Evolutionary conservation across 2,113 vertebrate species (phyloP).

Genomic region (Abramis brama): DNA sequence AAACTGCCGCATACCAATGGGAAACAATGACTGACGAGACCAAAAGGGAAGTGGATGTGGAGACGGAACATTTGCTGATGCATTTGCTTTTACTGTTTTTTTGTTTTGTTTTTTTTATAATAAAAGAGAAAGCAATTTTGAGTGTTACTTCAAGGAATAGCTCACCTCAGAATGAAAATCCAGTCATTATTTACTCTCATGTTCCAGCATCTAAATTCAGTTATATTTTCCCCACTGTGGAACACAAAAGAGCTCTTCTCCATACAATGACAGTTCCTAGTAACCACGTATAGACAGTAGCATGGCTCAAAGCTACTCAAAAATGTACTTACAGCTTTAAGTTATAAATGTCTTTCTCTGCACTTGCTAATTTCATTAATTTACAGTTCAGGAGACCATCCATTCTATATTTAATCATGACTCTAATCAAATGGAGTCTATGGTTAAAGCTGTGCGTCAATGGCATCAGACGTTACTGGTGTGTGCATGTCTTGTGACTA

Average conservation of each 20-base stretch:
- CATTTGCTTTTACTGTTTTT: neutral
- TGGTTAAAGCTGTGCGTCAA: neutral
- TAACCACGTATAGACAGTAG: neutral
- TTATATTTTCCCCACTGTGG: neutral
- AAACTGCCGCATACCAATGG: constrained; percentile 30
- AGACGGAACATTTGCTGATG: neutral
- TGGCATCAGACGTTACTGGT: neutral
- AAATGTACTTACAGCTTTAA: neutral
- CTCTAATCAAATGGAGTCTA: neutral
- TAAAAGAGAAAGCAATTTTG: neutral
- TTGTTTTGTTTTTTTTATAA: too few species aligned
- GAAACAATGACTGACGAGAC: neutral
- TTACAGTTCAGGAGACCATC: neutral
- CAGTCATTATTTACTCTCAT: neutral
- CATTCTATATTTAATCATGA: neutral
- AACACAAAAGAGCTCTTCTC: neutral
- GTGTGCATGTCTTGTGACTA: neutral
- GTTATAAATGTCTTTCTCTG: neutral
- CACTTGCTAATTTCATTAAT: neutral
- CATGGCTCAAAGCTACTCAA: neutral
- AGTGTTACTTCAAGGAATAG: constrained; percentile 3
- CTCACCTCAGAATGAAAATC: constrained; percentile 6
- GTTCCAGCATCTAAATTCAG: neutral
- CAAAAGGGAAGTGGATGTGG: neutral
- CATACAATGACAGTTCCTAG: neutral